Conservation (phyloP, 1,140 invertebrate genomes). For the Achroia grisella region DNA sequence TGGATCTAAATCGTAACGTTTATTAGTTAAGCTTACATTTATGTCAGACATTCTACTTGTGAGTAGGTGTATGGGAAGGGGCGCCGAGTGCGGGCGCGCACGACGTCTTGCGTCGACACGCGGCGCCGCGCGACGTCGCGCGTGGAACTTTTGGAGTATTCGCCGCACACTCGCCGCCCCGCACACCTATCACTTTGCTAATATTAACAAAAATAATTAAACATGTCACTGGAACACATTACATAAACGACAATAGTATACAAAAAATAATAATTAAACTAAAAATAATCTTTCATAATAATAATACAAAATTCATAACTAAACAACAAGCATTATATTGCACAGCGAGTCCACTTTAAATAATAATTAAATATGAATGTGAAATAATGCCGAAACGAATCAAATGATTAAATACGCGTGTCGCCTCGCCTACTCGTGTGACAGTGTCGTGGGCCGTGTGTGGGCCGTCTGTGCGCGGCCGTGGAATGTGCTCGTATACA, state of each 20-base stretch:
- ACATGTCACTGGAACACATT: conserved; percentile 44
- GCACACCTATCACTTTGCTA: conserved; percentile 1
- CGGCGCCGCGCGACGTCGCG: not conserved
- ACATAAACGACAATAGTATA: conserved; percentile 40
- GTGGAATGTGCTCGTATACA: conserved; percentile 6
- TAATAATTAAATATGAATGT: conserved; percentile 51
- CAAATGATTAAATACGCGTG: conserved; percentile 1
- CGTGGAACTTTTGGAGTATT: no score
- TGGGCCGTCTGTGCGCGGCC: not conserved
- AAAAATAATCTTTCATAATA: conserved; percentile 51
- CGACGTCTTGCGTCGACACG: not conserved
- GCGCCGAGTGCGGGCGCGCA: conserved; percentile 12
- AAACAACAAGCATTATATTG: conserved; percentile 69
- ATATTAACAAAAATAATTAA: conserved; percentile 26
- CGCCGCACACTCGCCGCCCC: conserved; percentile 6
- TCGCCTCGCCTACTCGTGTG: not conserved
- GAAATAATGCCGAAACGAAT: conserved; percentile 37
- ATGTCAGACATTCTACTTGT: conserved; percentile 32
- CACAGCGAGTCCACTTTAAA: conserved; percentile 64
- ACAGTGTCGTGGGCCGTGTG: not conserved
- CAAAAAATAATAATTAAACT: conserved; percentile 46
- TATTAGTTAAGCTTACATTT: conserved; percentile 50
- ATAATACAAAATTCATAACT: conserved; percentile 57
- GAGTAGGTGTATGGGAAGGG: conserved; percentile 19
- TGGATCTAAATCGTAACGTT: conserved; percentile 45